These are phyloP conservation scores for Temnothorax longispinosus DNA, from an alignment of 1,140 invertebrate species.

Conservation along the genomic window DNA sequence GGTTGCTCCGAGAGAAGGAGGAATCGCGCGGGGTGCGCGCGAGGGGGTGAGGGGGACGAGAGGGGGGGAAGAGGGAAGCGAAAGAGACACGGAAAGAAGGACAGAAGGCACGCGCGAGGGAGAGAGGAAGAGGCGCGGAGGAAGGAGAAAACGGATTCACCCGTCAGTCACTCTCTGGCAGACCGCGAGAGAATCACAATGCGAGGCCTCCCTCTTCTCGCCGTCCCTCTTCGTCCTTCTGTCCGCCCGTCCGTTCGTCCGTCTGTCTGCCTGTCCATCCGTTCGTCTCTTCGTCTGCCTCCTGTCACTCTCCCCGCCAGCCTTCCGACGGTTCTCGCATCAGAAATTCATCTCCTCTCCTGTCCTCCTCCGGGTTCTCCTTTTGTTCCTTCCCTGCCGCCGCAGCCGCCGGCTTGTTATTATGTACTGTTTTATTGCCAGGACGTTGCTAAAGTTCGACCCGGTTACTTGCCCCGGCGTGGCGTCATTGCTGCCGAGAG, in stretches of 20 bases:
- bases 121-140: conserved; percentile 64
- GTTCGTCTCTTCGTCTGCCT: conserved; percentile 77
- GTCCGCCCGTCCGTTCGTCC: conserved; percentile 66
- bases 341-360: conserved; percentile 83
- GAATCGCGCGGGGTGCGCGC: not conserved
- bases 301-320: conserved; percentile 80
- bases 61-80: not conserved
- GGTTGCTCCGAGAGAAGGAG: conserved; percentile 62
- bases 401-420: conserved; percentile 66
- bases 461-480: conserved; percentile 52
- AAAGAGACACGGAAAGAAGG: conserved; percentile 46
- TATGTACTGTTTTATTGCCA: conserved; percentile 75
- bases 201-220: conserved; percentile 76
- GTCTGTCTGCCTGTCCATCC: conserved; percentile 71
- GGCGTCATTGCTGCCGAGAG: conserved; percentile 31
- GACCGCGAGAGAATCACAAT: conserved; percentile 85
- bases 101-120: conserved; percentile 52
- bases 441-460: conserved; percentile 58
- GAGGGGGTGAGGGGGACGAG: not conserved
- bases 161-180: conserved; percentile 84
- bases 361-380: conserved; percentile 72
- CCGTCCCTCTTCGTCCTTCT: conserved; percentile 69
- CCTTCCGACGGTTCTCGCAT: conserved; percentile 76
- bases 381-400: conserved; percentile 69
- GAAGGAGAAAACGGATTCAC: conserved; percentile 82